These are phyloP conservation scores for Charadrius vociferus DNA, from an alignment of 2,113 vertebrate genomes.

Conservation along the genomic window DNA sequence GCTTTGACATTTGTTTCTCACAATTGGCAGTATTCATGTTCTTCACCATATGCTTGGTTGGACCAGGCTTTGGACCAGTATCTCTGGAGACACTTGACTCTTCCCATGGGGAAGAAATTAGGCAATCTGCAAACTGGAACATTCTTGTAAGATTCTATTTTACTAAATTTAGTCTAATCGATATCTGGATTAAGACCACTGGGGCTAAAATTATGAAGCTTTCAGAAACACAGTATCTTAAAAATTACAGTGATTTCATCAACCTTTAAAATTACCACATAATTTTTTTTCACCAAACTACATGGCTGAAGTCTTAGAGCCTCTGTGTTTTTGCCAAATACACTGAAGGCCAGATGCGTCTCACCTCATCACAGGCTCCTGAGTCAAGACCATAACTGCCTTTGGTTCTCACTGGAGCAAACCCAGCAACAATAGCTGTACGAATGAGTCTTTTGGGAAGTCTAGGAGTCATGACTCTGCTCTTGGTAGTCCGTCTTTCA, in stretches of 20 bases:
- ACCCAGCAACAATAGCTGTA: not conserved
- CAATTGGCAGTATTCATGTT: not conserved
- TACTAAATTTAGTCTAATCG: not conserved
- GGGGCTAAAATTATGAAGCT: not conserved
- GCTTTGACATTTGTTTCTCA: not conserved
- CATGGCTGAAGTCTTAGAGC: not conserved
- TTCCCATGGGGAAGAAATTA: not conserved
- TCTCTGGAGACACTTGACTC: not conserved
- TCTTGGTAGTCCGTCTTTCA: not conserved
- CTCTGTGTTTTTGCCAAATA: not conserved
- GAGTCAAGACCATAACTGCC: not conserved
- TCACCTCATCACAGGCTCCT: not conserved
- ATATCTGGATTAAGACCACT: not conserved
- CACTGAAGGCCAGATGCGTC: not conserved
- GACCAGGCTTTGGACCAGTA: not conserved
- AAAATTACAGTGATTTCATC: not conserved
- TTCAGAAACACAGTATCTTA: not conserved
- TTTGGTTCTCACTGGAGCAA: not conserved
- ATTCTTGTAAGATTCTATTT: not conserved
- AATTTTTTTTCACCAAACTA: not conserved
- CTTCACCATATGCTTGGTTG: not conserved
- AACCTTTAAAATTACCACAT: not conserved
- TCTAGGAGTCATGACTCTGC: not conserved
- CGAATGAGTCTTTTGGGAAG: not conserved
- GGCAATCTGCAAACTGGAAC: not conserved